These are phyloP conservation scores for Hyphantria cunea DNA, from an alignment of 1,140 invertebrate species.

Conservation along the genomic window DNA sequence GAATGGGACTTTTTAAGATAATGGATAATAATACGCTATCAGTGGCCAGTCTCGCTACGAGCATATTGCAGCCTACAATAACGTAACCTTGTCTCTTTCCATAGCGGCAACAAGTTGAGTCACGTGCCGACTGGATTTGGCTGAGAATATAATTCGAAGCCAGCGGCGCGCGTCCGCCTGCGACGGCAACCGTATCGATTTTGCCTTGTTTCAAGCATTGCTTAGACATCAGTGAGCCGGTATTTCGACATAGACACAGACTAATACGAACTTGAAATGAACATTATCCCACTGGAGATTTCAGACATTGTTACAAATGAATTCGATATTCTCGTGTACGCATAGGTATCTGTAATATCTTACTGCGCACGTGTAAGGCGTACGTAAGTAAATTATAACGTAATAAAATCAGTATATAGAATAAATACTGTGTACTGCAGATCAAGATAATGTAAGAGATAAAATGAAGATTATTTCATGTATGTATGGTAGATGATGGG, in stretches of 20 bases:
- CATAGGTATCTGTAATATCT: conserved; percentile 8
- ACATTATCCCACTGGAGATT: conserved; percentile 22
- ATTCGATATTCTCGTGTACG: conserved; percentile 1
- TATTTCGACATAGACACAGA: conserved; percentile 37
- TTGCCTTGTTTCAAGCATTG: conserved; percentile 61
- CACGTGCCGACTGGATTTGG: conserved; percentile 69
- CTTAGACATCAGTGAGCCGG: conserved; percentile 51
- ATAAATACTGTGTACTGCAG: conserved; percentile 24
- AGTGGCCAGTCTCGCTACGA: conserved; percentile 9
- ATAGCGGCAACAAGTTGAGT: conserved; percentile 73
- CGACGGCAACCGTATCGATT: conserved; percentile 68
- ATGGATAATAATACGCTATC: conserved; percentile 27
- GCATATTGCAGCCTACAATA: conserved; percentile 21
- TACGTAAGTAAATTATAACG: conserved; percentile 38
- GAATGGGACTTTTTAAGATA: conserved; percentile 24
- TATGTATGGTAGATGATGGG: no score
- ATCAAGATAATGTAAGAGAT: conserved; percentile 14
- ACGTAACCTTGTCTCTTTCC: conserved; percentile 39
- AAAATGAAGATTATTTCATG: conserved; percentile 14
- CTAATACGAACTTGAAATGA: conserved; percentile 9
- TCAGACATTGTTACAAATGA: not conserved
- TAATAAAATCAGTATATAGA: not conserved
- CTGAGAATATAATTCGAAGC: conserved; percentile 63
- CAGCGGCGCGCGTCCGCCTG: conserved; percentile 69
- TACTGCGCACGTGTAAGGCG: conserved; percentile 15